Conservation (phyloP, 2,888 invertebrate species). For the Oxytorus armatus region DNA sequence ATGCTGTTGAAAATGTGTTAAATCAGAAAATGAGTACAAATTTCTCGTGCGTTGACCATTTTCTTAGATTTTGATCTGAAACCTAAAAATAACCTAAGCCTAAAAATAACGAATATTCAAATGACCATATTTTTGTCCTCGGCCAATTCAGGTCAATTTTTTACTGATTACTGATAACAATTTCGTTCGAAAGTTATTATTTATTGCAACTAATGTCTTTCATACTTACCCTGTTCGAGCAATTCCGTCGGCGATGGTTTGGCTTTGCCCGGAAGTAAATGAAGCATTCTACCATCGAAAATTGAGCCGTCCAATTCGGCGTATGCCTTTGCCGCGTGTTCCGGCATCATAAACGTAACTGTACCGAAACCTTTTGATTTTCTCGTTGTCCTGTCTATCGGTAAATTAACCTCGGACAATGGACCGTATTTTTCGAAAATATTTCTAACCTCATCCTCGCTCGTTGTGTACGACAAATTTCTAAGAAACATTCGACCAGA, state of each 20-base stretch:
- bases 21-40: too few species aligned
- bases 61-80: too few species aligned
- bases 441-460: constrained; percentile 93
- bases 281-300: constrained; percentile 96
- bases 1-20: too few species aligned
- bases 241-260: constrained; percentile 85
- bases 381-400: constrained; percentile 92
- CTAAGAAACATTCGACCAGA: constrained; percentile 97
- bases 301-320: constrained; percentile 95
- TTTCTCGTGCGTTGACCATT: too few species aligned
- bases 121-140: too few species aligned
- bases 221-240: constrained; percentile 76
- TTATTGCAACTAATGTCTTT: too few species aligned
- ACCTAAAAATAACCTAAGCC: too few species aligned
- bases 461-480: constrained; percentile 94
- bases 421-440: constrained; percentile 95
- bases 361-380: constrained; percentile 97
- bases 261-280: constrained; percentile 94
- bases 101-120: too few species aligned
- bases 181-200: too few species aligned
- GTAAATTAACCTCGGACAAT: constrained; percentile 94
- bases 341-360: constrained; percentile 96
- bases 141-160: too few species aligned
- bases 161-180: too few species aligned
- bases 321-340: constrained; percentile 96